These are phyloP conservation scores for Anguilla marmorata DNA, from an alignment of 2,797 vertebrate species.

Conservation along the genomic window DNA sequence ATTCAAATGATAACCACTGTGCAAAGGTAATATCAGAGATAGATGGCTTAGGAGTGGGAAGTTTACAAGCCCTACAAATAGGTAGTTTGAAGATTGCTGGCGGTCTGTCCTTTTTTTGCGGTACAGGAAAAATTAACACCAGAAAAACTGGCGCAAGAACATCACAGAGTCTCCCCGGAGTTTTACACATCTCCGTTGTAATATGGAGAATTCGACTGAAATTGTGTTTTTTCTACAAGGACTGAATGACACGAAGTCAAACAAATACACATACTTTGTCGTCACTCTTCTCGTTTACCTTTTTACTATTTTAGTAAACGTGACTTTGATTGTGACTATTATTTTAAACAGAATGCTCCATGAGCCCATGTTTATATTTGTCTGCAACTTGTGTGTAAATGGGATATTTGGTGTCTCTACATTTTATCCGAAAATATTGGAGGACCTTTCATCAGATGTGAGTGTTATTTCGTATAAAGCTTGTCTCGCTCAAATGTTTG, in stretches of 20 bases:
- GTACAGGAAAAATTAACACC: background rate
- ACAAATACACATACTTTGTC: conserved; percentile 24
- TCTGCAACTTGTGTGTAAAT: conserved; percentile 24
- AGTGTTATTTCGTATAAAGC: background rate
- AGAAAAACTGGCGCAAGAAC: background rate
- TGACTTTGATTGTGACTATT: conserved; percentile 24
- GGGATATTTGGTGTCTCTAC: conserved; percentile 11
- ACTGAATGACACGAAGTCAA: background rate
- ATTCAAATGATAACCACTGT: background rate
- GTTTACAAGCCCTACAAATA: background rate
- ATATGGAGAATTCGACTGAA: background rate
- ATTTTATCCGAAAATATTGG: conserved; percentile 22
- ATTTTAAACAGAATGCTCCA: conserved; percentile 20
- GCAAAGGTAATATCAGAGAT: background rate
- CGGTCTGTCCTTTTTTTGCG: background rate
- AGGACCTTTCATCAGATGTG: background rate
- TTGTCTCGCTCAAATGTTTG: conserved; percentile 27
- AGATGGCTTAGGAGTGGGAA: background rate
- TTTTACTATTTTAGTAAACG: conserved; percentile 11
- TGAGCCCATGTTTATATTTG: conserved; percentile 29
- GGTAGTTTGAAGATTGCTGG: too few species aligned
- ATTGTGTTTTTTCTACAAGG: background rate
- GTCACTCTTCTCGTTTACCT: conserved; percentile 22
- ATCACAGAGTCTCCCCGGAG: background rate
- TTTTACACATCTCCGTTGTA: background rate